Evolutionary conservation across 2,113 vertebrate species (phyloP), one percentile per base, ranked within the genome.

Genomic region (Nibea coibor): DNA sequence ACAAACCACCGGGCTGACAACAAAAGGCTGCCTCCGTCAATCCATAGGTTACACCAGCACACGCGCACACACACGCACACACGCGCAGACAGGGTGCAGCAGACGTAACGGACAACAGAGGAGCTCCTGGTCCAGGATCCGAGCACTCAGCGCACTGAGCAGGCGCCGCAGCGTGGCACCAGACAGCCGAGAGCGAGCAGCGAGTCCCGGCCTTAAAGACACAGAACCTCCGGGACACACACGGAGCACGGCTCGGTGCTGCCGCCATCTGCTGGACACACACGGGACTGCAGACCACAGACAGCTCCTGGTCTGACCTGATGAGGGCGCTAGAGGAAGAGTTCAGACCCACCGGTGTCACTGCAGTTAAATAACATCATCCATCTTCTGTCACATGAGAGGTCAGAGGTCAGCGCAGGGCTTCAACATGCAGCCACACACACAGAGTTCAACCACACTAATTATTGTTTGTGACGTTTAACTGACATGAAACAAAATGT

Each of bases 121-220:
- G 17, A 50, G 69, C 50, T 78, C 57, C 80, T 20, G 78, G 66
- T 81, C 70, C 74, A 22, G 54, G 72, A 70, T 50, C 62, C 28
- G 43, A 72, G 56, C 63, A 5, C 45, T 8, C 35, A 10, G 61
- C 65, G 42, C 31, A 82, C 82, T 75, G 85, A 91, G 82, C 85
- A 85, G 47, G 88, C 88, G 83, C 89, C 50, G 89, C 84, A 53
- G 75, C 86, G 84, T 88, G 87, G 80, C 82, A 81, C 15, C 63
- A 62, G 56, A 51, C 61, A 64, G 63, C 82, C 81, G 75, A 4
- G 72, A 1, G 48, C 0, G 75, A 54, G 65, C 57, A 9, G 48
- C 1, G 2, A 9, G 31, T 51, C 6, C 61, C 78, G 70, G 50
- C 62, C 86, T 91, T 91, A 91, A 88, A 88, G 84, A 70, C 10